Evolutionary conservation across 2,888 invertebrate genomes (phyloP).

Genomic region (Latheticus oryzae): DNA sequence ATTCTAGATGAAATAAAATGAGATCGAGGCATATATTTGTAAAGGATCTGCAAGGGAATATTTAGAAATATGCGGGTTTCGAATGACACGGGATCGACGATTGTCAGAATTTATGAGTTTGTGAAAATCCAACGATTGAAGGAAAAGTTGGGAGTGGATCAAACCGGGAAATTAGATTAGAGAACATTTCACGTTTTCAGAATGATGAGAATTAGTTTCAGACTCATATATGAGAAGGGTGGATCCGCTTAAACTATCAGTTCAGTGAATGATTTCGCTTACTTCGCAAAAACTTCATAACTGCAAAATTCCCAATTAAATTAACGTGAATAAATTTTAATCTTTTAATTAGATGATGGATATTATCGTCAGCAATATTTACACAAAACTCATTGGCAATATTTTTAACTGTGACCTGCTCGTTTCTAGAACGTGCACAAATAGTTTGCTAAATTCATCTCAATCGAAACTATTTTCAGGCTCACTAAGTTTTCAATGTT

Average conservation of each 20-base stretch:
- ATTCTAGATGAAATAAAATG: slow-evolving; percentile 1
- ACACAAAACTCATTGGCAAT: too few relatives aligned
- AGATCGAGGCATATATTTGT: slow-evolving; percentile 2
- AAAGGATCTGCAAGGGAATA: slow-evolving; percentile 7
- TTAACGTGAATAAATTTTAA: too few relatives aligned
- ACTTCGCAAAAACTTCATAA: too few relatives aligned
- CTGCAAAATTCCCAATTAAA: too few relatives aligned
- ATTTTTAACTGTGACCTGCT: slow-evolving; percentile 18
- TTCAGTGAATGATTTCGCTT: too few relatives aligned
- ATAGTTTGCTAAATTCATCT: slow-evolving; percentile 2
- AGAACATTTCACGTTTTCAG: too few relatives aligned
- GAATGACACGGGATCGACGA: slow-evolving; percentile 5
- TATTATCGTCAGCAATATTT: too few relatives aligned
- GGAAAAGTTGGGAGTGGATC: too few relatives aligned
- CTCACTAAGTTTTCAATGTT: slow-evolving; percentile 1
- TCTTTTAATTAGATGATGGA: too few relatives aligned
- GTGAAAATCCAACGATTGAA: not conserved
- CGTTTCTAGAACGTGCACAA: slow-evolving; percentile 9
- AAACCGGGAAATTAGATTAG: slow-evolving; percentile 1
- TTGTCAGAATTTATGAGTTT: slow-evolving; percentile 5
- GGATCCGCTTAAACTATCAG: too few relatives aligned
- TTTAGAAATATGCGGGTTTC: slow-evolving; percentile 1
- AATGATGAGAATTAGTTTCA: too few relatives aligned
- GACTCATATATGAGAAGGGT: too few relatives aligned
- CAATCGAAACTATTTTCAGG: slow-evolving; percentile 4